Conservation (phyloP, 2,888 invertebrate genomes). For the Bibio marci region DNA sequence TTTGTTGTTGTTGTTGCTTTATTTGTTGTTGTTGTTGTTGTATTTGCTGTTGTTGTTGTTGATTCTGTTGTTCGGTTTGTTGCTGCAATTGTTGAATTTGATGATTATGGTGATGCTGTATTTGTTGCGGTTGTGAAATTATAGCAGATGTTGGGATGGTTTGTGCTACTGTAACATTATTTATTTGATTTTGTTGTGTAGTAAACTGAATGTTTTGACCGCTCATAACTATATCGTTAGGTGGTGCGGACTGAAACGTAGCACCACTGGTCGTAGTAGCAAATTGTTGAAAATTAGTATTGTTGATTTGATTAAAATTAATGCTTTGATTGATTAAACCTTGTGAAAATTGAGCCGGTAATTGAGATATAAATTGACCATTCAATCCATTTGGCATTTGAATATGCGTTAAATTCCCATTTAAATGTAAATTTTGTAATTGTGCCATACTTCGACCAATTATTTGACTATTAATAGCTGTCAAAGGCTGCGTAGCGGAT, state of each 20-base stretch:
- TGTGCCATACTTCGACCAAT: slow-evolving; percentile 27
- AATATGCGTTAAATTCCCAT: slow-evolving; percentile 27
- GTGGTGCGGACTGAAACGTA: slow-evolving; percentile 24
- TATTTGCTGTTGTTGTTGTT: slow-evolving; percentile 4
- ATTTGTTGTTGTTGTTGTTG: slow-evolving; percentile 6
- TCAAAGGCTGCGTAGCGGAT: slow-evolving; percentile 22
- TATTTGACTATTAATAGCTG: slow-evolving; percentile 26
- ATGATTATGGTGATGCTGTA: slow-evolving; percentile 13
- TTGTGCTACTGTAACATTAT: slow-evolving; percentile 3
- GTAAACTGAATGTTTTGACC: slow-evolving; percentile 8
- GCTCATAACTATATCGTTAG: slow-evolving; percentile 14
- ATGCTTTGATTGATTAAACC: slow-evolving; percentile 22
- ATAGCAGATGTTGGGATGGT: slow-evolving; percentile 3
- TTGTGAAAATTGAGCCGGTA: slow-evolving; percentile 28
- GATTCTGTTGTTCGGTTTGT: slow-evolving; percentile 6
- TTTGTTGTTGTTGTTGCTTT: slow-evolving; percentile 3
- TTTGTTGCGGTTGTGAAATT: slow-evolving; percentile 7
- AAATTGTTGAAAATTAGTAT: slow-evolving; percentile 25
- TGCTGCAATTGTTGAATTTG: slow-evolving; percentile 19
- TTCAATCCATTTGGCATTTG: slow-evolving; percentile 30
- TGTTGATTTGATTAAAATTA: slow-evolving; percentile 26
- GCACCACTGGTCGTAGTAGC: slow-evolving; percentile 16
- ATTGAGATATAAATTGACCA: slow-evolving; percentile 23
- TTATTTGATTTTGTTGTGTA: not conserved
- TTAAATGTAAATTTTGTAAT: slow-evolving; percentile 27